Conservation (phyloP, 1,140 invertebrate genomes). For the Octopus bimaculoides region DNA sequence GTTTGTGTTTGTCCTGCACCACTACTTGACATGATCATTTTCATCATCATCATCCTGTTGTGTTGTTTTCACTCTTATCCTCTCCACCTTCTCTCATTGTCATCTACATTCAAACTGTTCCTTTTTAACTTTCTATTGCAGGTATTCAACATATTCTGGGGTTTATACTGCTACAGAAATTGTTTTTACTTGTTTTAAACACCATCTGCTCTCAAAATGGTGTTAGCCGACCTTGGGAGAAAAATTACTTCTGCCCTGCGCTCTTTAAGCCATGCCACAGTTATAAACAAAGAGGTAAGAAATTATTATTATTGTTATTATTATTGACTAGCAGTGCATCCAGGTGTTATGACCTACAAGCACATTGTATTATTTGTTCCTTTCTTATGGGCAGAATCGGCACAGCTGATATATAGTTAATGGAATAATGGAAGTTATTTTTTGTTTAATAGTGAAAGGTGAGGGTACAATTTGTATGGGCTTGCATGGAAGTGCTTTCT, state of each 20-base stretch:
- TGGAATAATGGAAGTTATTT: no score
- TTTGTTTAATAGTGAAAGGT: no score
- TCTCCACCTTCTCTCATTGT: not conserved
- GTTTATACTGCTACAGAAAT: not conserved
- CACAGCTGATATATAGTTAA: no score
- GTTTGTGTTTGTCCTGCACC: not conserved
- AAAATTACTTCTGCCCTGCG: conserved; percentile 98
- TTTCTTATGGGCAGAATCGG: no score
- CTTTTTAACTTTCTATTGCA: not conserved
- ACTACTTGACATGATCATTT: not conserved
- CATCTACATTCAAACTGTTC: not conserved
- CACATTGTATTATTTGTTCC: no score
- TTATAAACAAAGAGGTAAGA: conserved; percentile 96
- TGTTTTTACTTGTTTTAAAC: not conserved
- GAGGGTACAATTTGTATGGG: no score
- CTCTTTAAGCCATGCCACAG: conserved; percentile 95
- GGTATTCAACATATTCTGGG: not conserved
- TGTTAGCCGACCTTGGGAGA: conserved; percentile 98
- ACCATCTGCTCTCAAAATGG: conserved; percentile 71
- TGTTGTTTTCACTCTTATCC: not conserved
- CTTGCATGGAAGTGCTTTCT: no score
- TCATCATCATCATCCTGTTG: not conserved
- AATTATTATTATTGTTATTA: not conserved
- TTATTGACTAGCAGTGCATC: no score
- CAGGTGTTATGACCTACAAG: no score